Evolutionary conservation across 2,113 vertebrate genomes (phyloP), one percentile per base, ranked within the genome.

Genomic region (Gila orcuttii): DNA sequence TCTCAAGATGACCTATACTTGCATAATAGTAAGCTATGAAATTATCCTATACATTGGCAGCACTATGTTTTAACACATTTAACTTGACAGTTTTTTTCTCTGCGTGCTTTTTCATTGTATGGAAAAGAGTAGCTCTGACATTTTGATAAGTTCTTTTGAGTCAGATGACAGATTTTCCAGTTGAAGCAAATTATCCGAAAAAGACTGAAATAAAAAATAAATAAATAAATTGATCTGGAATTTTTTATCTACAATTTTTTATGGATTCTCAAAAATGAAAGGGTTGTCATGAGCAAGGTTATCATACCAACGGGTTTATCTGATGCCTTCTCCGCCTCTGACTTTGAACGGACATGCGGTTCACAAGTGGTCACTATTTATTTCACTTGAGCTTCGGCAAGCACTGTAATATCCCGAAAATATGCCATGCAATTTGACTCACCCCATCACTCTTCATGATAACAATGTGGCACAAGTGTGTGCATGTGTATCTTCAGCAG

Each of bases 401-500:
- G 74, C 28, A 73, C 42, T 50, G 79, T 68, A 23, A 84, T 55
- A 79, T 79, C 45, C 39, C 6, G 36, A 76, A 87, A 79, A 79
- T 83, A 45, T 73, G 28, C 42, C 33, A 55, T 87, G 71, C 77
- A 79, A 17, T 74, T 71, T 28, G 36, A 66, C 66, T 64, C 25
- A 11, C 25, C 75, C 82, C 21, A 84, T 87, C 64, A 42, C 47
- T 79, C 80, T 71, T 73, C 31, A 68, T 83, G 82, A 52, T 59
- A 78, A 87, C 52, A 62, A 31, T 82, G 25, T 62, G 23, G 64
- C 36, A 21, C 25, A 68, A 57, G 33, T 80, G 64, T 74, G 86
- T 76, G 47, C 7, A 36, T 62, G 45, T 81, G 83, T 75, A 28
- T 76, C 57, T 55, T 42, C 73, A 23, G 55, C 59, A 57, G 52